phyloP scores from a whole-genome alignment of 1,140 invertebrate genomes.

The Drepana arcuata region DNA sequence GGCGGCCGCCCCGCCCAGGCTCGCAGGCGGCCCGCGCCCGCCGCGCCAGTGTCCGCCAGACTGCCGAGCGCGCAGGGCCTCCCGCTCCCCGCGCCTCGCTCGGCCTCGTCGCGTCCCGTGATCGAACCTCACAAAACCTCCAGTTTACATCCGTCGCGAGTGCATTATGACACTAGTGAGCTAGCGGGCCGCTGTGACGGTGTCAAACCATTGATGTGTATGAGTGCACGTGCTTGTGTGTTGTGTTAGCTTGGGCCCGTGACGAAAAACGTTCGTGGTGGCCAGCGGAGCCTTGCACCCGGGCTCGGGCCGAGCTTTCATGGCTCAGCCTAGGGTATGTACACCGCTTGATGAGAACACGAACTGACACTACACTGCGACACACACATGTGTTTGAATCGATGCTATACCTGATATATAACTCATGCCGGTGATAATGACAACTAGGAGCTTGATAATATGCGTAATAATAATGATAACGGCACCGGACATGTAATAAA shows the following conservation, averaged over 20 bases:
- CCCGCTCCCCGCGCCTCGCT: conserved; percentile 63
- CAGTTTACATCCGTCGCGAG: conserved; percentile 53
- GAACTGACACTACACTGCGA: neutral
- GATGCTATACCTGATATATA: conserved; percentile 14
- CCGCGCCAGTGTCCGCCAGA: conserved; percentile 67
- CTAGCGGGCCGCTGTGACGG: conserved; percentile 67
- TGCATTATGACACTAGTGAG: conserved; percentile 70
- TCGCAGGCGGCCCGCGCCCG: conserved; percentile 28
- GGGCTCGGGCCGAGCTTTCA: conserved; percentile 70
- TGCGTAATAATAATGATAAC: conserved; percentile 10
- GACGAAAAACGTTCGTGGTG: conserved; percentile 66
- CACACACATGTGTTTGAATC: conserved; percentile 3
- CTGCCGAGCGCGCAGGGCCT: conserved; percentile 68
- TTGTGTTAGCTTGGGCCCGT: conserved; percentile 59
- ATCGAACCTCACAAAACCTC: conserved; percentile 24
- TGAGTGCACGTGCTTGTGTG: conserved; percentile 64
- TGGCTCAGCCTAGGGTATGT: conserved; percentile 74
- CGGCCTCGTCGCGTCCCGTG: conserved; percentile 53
- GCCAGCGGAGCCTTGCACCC: conserved; percentile 70
- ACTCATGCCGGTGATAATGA: conserved; percentile 12
- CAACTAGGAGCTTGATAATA: conserved; percentile 10
- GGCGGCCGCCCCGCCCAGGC: conserved; percentile 41
- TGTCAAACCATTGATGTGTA: conserved; percentile 56
- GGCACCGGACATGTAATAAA: conserved; percentile 4
- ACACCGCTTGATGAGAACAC: conserved; percentile 11